Evolutionary conservation across 2,888 invertebrate species (phyloP).

Genomic region (Ochropleura plecta): DNA sequence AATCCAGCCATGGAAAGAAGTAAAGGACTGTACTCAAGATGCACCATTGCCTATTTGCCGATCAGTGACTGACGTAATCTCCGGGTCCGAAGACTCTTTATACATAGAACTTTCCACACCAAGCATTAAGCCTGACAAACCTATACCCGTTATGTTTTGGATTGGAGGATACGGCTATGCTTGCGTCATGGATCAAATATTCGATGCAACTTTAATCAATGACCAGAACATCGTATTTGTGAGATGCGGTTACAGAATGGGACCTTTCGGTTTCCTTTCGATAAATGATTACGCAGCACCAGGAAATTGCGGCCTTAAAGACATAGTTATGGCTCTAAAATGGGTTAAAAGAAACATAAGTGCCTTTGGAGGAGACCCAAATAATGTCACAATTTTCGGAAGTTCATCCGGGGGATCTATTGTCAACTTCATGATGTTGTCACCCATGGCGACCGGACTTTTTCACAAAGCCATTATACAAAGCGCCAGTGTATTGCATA

Average conservation of each 20-base stretch:
- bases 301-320: conserved; percentile 87
- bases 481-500: conserved; percentile 85
- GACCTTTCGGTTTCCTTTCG: conserved; percentile 86
- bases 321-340: conserved; percentile 83
- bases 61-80: conserved; percentile 44
- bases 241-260: conserved; percentile 84
- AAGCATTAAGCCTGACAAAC: conserved; percentile 76
- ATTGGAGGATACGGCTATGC: conserved; percentile 84
- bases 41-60: conserved; percentile 66
- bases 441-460: conserved; percentile 85
- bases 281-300: conserved; percentile 83
- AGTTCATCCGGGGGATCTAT: conserved; percentile 85
- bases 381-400: conserved; percentile 88
- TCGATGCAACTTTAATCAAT: conserved; percentile 81
- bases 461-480: conserved; percentile 87
- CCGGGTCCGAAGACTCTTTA: conserved; percentile 85
- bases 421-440: conserved; percentile 86
- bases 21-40: conserved; percentile 79
- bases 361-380: conserved; percentile 85
- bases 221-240: conserved; percentile 83
- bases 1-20: conserved; percentile 76
- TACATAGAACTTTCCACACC: conserved; percentile 83
- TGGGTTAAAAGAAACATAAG: conserved; percentile 86
- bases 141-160: conserved; percentile 88
- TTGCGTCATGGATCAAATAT: conserved; percentile 73